Base-by-base conservation (phyloP, 2,113 vertebrate species). In the Chaetops frenatus region DNA sequence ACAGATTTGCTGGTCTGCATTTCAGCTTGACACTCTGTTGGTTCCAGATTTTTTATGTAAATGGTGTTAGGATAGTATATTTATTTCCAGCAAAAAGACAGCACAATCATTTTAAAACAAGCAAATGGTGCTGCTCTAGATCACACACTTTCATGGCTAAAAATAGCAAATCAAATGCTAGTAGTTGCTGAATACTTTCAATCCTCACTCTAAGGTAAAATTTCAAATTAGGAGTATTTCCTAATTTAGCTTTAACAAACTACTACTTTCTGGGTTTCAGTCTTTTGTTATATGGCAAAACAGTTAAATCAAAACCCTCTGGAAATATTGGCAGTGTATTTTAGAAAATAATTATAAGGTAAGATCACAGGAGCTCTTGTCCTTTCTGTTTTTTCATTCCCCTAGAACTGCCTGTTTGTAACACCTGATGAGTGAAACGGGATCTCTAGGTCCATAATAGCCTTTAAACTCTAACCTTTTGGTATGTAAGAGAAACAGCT, bases 1-100 rank as follows among this genome's bases (percentile, higher is more conserved):
- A 90, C 81, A 83, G 74, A 79, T 96, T 96, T 96, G 92, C 78
- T 88, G 44, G 61, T 95, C 67, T 93, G 81, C 58, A 24, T 97
- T 95, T 96, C 92, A 94, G 76, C 58, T 92, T 85, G 95, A 93
- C 88, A 81, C 57, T 92, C 28, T 74, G 66, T 47, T 93, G 65
- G 61, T 84, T 96, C 93, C 90, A 97, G 90, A 67, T 78, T 69
- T 78, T 90, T 95, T 94, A 96, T 95, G 96, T 97, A 95, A 95
- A 96, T 96, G 47, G 33, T 89, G 50, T 80, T 93, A 90, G 92
- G 80, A 74, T 71, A 92, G 40, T 92, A 47, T 96, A 96, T 95
- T 96, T 98, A 88, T 82, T 96, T 93, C 79, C 83, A 90, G 79
- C 42, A 7, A 86, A 96, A 95, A 97, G 82, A 95, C 73, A 95